Conservation (phyloP, 2,797 vertebrate species). For the Sebastes baramenuke region DNA sequence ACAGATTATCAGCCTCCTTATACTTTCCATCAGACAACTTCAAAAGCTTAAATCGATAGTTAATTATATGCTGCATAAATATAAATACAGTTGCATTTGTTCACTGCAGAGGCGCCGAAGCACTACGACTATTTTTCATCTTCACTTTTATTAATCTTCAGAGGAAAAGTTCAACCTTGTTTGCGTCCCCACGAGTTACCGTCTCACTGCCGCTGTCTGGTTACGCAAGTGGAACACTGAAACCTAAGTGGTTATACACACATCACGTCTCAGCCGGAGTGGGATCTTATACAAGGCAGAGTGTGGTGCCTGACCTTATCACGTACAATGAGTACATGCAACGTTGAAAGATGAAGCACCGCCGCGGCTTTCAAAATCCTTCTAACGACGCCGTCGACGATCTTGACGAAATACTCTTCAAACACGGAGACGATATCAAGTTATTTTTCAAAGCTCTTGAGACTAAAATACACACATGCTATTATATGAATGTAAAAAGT, state of each 20-base stretch:
- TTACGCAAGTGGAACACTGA: conserved; percentile 11
- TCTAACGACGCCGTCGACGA: neutral
- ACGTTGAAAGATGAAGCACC: conserved; percentile 1
- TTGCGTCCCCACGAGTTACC: neutral
- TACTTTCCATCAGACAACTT: conserved; percentile 62
- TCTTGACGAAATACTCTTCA: neutral
- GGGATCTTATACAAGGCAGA: neutral
- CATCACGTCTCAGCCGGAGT: conserved; percentile 13
- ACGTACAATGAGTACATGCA: conserved; percentile 22
- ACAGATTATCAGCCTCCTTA: conserved; percentile 37
- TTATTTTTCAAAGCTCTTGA: neutral
- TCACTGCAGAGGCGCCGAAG: conserved; percentile 10
- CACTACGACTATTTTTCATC: conserved; percentile 10
- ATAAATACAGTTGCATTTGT: conserved; percentile 65
- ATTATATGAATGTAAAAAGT: neutral
- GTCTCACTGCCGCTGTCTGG: neutral
- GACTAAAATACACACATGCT: neutral
- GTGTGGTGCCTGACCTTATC: conserved; percentile 40
- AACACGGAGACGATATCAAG: neutral
- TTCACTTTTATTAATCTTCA: conserved; percentile 19
- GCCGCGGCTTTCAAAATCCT: neutral
- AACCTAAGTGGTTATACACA: conserved; percentile 12
- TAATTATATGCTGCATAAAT: conserved; percentile 76
- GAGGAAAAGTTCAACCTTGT: conserved; percentile 13
- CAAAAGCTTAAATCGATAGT: conserved; percentile 72